phyloP scores from a whole-genome alignment of 2,113 vertebrate genomes.

The Rhinolophus sinicus region DNA sequence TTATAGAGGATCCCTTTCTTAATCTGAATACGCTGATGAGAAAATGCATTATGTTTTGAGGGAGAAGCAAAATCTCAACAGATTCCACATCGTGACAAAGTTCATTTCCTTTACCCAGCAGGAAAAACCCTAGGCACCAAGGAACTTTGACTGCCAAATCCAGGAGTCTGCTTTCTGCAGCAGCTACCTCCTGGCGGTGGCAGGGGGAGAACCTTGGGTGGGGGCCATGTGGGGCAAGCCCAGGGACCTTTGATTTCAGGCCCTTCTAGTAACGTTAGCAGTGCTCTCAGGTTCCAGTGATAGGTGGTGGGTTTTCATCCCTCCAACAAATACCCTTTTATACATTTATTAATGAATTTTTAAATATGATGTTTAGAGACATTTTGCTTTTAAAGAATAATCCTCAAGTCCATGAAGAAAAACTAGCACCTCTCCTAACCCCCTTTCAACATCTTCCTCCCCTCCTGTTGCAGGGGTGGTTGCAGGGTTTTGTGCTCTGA shows the following conservation, averaged over 20 bases:
- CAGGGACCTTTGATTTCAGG: background rate
- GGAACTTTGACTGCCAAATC: background rate
- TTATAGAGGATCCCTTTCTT: background rate
- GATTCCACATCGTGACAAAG: background rate
- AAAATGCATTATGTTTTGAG: background rate
- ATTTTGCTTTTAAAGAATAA: conserved; percentile 56
- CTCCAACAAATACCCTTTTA: background rate
- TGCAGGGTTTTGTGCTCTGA: conserved; percentile 32
- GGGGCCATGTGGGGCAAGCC: accelerated
- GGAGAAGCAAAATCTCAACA: conserved; percentile 2
- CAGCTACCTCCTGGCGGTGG: background rate
- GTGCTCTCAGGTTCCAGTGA: background rate
- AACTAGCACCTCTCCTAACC: background rate
- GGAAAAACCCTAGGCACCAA: background rate
- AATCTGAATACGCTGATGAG: background rate
- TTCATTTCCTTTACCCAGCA: background rate
- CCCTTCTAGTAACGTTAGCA: background rate
- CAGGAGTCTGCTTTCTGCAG: background rate
- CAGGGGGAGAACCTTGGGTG: background rate
- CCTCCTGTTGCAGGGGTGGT: background rate
- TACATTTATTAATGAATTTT: conserved; percentile 36
- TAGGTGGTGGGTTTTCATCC: background rate
- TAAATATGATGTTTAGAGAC: conserved; percentile 46
- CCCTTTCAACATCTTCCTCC: conserved; percentile 44
- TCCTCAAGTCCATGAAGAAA: conserved; percentile 6